These are phyloP conservation scores for Ruditapes philippinarum DNA, from an alignment of 1,140 invertebrate genomes.

Conservation along the genomic window DNA sequence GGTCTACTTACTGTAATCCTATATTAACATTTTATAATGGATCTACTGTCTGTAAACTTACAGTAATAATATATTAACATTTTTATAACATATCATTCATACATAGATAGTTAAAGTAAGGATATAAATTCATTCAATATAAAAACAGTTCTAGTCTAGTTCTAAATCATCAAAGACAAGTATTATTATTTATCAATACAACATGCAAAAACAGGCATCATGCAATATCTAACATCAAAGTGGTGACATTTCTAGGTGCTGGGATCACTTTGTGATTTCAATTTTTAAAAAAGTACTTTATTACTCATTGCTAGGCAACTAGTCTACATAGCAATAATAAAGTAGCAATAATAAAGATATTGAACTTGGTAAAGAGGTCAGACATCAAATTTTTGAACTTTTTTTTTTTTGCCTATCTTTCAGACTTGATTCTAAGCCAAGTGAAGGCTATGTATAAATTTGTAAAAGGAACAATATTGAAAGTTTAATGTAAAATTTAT, in stretches of 20 bases:
- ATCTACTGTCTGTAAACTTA: too few relatives aligned
- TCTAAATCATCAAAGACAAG: background rate
- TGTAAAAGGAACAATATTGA: too few relatives aligned
- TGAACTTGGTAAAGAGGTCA: background rate
- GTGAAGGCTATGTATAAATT: too few relatives aligned
- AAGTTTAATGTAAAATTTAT: too few relatives aligned
- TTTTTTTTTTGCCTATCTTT: too few relatives aligned
- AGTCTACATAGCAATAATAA: too few relatives aligned
- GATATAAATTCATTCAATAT: background rate
- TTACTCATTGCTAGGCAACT: background rate
- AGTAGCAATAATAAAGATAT: background rate
- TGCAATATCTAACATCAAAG: slow-evolving; percentile 60
- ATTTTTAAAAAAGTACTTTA: background rate
- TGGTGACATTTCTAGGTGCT: slow-evolving; percentile 66
- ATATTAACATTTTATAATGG: too few relatives aligned
- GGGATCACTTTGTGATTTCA: slow-evolving; percentile 1
- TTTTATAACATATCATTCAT: too few relatives aligned
- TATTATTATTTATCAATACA: background rate
- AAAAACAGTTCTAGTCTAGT: background rate
- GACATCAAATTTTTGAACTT: too few relatives aligned
- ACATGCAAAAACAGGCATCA: slow-evolving; percentile 48
- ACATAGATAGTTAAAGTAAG: background rate
- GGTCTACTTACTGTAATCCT: too few relatives aligned
- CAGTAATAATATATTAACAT: too few relatives aligned
- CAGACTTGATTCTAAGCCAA: too few relatives aligned